Conservation (phyloP, 2,797 vertebrate genomes). For the Bradypodion pumilum region DNA sequence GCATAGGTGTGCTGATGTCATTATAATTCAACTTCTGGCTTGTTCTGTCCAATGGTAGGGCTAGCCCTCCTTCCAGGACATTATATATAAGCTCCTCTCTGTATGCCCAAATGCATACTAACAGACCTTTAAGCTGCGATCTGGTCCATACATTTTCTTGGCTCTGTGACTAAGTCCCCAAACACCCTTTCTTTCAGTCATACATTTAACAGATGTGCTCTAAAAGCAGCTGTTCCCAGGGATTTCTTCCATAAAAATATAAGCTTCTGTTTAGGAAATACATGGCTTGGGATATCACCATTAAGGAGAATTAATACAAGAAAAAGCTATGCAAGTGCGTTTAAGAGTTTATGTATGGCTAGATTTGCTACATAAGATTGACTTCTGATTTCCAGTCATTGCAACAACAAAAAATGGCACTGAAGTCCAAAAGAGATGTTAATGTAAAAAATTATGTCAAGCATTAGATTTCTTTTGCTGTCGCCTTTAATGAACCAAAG, state of each 20-base stretch:
- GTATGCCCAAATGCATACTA: not conserved
- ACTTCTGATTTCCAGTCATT: not conserved
- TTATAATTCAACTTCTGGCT: not conserved
- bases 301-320: not conserved
- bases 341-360: not conserved
- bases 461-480: not conserved
- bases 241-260: not conserved
- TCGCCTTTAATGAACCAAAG: not conserved
- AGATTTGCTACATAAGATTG: not conserved
- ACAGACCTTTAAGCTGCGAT: not conserved
- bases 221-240: not conserved
- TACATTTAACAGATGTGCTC: not conserved
- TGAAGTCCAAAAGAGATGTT: not conserved
- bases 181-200: not conserved
- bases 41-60: not conserved
- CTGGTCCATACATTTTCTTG: not conserved
- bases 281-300: not conserved
- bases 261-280: not conserved
- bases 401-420: not conserved
- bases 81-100: not conserved
- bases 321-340: not conserved
- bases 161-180: too few species aligned
- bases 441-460: not conserved
- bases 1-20: too few species aligned
- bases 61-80: not conserved